Conservation (phyloP, 2,113 vertebrate genomes). For the Piprites chloris region DNA sequence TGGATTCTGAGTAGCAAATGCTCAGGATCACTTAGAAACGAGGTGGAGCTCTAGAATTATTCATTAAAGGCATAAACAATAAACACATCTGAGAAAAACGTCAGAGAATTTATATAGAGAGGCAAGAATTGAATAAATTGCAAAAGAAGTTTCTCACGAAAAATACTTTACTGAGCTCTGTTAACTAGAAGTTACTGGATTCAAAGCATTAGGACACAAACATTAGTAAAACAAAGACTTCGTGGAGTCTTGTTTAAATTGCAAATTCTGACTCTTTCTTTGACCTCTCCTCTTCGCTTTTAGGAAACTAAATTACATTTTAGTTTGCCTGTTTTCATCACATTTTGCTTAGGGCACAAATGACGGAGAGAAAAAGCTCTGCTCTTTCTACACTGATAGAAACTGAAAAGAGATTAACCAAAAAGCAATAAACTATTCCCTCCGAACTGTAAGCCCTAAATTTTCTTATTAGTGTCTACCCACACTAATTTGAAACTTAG, state of each 20-base stretch:
- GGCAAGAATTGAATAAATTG: background rate
- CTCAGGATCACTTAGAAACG: background rate
- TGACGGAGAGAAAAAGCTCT: background rate
- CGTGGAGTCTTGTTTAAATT: background rate
- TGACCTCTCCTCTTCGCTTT: conserved; percentile 6
- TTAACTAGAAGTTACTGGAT: conserved; percentile 17
- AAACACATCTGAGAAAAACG: background rate
- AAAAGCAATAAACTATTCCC: conserved; percentile 26
- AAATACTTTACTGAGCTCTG: background rate
- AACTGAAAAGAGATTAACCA: conserved; percentile 46
- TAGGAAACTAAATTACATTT: conserved; percentile 12
- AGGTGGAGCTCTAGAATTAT: background rate
- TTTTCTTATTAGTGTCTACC: conserved; percentile 50
- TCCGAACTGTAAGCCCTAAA: background rate
- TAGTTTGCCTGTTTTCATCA: conserved; percentile 7
- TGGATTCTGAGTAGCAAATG: background rate
- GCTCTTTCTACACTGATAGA: conserved; percentile 27
- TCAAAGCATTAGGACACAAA: background rate
- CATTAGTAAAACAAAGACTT: background rate
- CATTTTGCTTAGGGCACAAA: conserved; percentile 27
- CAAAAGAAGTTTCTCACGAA: conserved; percentile 12
- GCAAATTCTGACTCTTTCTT: background rate
- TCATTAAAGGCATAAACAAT: background rate
- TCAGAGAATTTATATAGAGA: background rate
- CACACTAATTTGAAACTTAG: conserved; percentile 27